These are phyloP conservation scores for Drosophila azteca DNA, from an alignment of 1,140 invertebrate species.

Conservation along the genomic window DNA sequence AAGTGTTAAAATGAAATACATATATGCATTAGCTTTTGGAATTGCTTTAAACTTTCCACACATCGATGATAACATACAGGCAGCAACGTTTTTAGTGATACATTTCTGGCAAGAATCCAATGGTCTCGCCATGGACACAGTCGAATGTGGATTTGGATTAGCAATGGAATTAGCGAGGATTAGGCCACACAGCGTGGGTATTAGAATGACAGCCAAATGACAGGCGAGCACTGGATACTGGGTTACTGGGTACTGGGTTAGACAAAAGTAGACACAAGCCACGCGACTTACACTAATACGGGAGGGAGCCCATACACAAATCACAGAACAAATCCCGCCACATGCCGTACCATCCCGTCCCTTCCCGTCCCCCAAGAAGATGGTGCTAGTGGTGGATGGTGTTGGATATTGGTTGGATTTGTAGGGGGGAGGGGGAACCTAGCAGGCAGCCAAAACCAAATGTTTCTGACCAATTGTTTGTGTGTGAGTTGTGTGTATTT, in stretches of 20 bases:
- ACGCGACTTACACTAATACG: conserved; percentile 65
- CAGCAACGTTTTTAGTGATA: neutral
- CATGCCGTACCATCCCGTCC: too few relatives aligned
- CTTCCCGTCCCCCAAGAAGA: conserved; percentile 42
- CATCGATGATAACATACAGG: neutral
- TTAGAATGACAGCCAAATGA: conserved; percentile 30
- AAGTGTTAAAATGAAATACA: too few relatives aligned
- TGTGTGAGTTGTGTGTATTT: conserved; percentile 38
- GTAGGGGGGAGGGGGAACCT: neutral
- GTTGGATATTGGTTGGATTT: conserved; percentile 33
- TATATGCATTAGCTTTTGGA: too few relatives aligned
- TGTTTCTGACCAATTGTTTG: conserved; percentile 1
- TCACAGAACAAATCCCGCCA: conserved; percentile 59
- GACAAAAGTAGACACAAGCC: conserved; percentile 46
- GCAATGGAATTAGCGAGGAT: conserved; percentile 31
- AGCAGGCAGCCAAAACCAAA: too few relatives aligned
- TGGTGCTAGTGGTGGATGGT: conserved; percentile 45
- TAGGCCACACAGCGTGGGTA: conserved; percentile 35
- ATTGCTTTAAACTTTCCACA: too few relatives aligned
- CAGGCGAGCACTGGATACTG: too few relatives aligned
- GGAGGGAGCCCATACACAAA: conserved; percentile 43
- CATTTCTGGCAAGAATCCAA: conserved; percentile 22
- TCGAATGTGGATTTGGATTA: conserved; percentile 39
- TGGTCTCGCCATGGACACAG: neutral
- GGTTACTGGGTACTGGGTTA: conserved; percentile 30